Evolutionary conservation across 1,140 invertebrate species (phyloP), one percentile per base, ranked within the genome.

Genomic region (Idris sp.): DNA sequence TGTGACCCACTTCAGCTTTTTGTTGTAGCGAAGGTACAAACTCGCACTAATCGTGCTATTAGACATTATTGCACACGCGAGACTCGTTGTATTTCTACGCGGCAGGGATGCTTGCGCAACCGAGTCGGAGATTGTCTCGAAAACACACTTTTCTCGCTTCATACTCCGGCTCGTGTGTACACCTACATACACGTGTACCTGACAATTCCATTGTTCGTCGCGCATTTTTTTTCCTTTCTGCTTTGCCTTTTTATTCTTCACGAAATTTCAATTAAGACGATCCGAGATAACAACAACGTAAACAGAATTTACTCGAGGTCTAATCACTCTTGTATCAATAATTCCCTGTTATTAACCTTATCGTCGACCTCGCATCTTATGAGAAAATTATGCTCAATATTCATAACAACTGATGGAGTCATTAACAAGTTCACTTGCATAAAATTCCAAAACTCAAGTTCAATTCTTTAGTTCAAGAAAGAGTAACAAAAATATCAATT

Each of bases 21-120:
- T 74, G 61, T 74, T 74, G 54, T 46, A 67, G 61, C 61, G 48
- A 61, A 67, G 61, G 71, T 74, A 74, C 71, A 56, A 74, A 74
- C 61, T 74, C 46, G 71, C 54, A 53, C 71, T 67, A 74, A 74
- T 74, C 61, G 71, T 54, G 71, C 61, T 74, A 74, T 74, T 74
- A 74, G 54, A 61, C 61, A 26, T 74, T 74, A 74, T 61, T 74
- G 67, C 61, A 74, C 71, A 59, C 71, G 61, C 71, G 54, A 74
- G 71, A 25, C 71, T 74, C 61, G 71, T 61, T 65, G 54, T 48
- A 53, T 15, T n/a, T n/a, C n/a, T n/a, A n/a, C n/a, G n/a, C n/a
- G 53, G 61, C 61, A 31, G 61, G 38, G 48, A 53, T 73, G n/a
- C 44, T 73, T 73, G 59, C 69, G 59, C 59, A 73, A 73, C 44